Conservation (phyloP, 2,888 invertebrate species). For the Escarpia spicata region DNA sequence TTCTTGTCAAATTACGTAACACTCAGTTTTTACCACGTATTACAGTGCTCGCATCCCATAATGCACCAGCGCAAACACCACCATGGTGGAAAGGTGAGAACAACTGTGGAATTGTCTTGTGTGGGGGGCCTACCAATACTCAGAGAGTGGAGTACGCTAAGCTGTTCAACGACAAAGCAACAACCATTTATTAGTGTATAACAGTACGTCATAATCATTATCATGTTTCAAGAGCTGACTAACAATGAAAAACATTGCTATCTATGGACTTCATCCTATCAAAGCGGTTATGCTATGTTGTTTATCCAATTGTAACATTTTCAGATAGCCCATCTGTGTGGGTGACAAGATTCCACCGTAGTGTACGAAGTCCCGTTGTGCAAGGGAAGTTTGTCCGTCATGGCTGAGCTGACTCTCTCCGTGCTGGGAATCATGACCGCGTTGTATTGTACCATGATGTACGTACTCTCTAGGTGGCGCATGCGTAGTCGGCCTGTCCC, state of each 20-base stretch:
- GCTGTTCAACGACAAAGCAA: neutral
- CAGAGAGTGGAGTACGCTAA: neutral
- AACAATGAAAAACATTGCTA: neutral
- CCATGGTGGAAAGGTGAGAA: neutral
- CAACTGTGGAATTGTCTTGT: neutral
- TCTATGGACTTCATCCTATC: neutral
- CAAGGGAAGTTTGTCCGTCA: neutral
- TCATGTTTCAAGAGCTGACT: neutral
- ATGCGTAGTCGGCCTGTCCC: neutral
- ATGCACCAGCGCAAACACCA: neutral
- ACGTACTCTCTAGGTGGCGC: neutral
- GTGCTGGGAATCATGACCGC: neutral
- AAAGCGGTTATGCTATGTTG: neutral
- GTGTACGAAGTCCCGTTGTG: neutral
- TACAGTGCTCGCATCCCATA: neutral
- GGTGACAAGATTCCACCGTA: neutral
- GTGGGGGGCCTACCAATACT: neutral
- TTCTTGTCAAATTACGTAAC: neutral
- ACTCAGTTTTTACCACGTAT: neutral
- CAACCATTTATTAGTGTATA: neutral
- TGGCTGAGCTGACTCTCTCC: neutral
- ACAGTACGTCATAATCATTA: neutral
- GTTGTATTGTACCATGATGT: neutral
- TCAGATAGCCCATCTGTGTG: neutral
- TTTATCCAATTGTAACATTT: neutral